Evolutionary conservation across 2,113 vertebrate genomes (phyloP), one percentile per base, ranked within the genome.

Genomic region (Ciconia maguari): DNA sequence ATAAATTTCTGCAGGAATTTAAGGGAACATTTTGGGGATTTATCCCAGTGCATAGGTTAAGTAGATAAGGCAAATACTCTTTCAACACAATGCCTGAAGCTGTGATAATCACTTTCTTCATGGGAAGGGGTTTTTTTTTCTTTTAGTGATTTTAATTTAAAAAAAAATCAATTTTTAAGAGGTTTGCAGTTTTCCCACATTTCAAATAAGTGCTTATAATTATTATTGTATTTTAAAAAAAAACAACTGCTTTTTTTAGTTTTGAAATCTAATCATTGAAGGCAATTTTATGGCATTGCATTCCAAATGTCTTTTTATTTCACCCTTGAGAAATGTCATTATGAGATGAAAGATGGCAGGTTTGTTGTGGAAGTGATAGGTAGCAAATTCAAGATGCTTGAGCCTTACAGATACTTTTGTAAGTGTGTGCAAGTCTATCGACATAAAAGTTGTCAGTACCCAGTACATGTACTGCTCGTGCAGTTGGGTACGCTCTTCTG

Each of bases 1-100:
- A 82, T 95, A 71, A 51, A 91, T 92, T 84, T 85, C 65, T 91
- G 36, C 77, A 96, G 54, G 84, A 93, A 54, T 77, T 80, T 74
- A 78, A 90, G 54, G 54, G 60, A 74, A 46, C 3, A 1, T 25
- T 75, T 24, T 18, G 10, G 76, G 25, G 16, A 38, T 82, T 84
- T 87, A 19, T 78, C 80, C 21, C 24, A 75, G 48, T 38, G 51
- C 29, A 41, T 7, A 78, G 80, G 21, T 66, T n/a, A 62, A 84
- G 38, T 30, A 75, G 69, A 64, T 90, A 80, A 83, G 54, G 66
- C 72, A 82, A 60, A 48, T 49, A 41, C 8, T 51, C 57, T 52
- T 88, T 72, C 81, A 82, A 0, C 81, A 26, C 51, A 42, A 0
- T 80, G 34, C 42, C 89, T 75, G 60, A 94, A 94, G 65, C 42